Evolutionary conservation across 2,113 vertebrate genomes (phyloP), one percentile per base, ranked within the genome.

Genomic region (Coregonus clupeaformis): DNA sequence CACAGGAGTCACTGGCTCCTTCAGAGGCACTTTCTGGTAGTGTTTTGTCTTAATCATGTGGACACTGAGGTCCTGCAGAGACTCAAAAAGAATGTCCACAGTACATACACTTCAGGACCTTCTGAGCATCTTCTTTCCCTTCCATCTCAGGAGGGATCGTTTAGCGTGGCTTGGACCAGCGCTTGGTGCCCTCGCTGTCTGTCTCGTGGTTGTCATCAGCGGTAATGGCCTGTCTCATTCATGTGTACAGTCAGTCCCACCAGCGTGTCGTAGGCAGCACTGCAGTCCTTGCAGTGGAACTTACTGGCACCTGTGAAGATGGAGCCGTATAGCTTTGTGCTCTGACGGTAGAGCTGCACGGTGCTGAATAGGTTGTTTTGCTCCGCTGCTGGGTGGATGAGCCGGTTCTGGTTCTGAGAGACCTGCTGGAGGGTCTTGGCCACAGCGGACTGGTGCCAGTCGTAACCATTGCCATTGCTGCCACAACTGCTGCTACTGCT

Each of bases 1-100:
- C 72, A 99, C 95, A 1, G 98, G 96, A 12, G 97, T 98, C 90
- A 99, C 96, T 3, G 98, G 98, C 88, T 99, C 98, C 92, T 99
- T 99, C 87, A 99, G 97, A 97, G 98, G 98, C 96, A 99, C 98
- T 98, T 99, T 99, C 93, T 99, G 98, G 95, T 99, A 99, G 94
- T 99, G 98, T 97, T 99, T 99, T 0, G 98, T 99, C 94, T 99
- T 99, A 86, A 99, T 99, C 98, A 99, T 99, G 63, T 99, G 98
- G 80, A 99, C 97, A 68, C 98, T 99, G 82, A 99, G 87, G 92
- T 99, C 98, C 89, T 99, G 98, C 65, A 99, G 95, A 76, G 97
- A 99, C 93, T 99, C 97, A 82, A 99, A 99, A 99, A 30, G 97
- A 98, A 92, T 99, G 98, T 71, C 98, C 98, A 75, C 98, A 99